These are phyloP conservation scores for Cyclophora albipunctata DNA, from an alignment of 2,888 invertebrate genomes.

Conservation along the genomic window DNA sequence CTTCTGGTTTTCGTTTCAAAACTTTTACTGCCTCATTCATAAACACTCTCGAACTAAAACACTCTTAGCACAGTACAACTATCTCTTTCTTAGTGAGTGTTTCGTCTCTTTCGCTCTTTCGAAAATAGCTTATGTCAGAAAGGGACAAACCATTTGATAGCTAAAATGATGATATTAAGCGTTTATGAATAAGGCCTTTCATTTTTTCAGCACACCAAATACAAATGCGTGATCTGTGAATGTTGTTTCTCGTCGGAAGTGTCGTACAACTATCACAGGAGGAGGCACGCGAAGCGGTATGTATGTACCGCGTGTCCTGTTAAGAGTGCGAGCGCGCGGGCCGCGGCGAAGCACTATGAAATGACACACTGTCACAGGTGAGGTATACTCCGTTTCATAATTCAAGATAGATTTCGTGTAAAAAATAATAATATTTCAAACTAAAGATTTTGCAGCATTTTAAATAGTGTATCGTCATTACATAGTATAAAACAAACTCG, in stretches of 20 bases:
- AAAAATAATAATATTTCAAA: not conserved
- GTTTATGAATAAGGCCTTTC: not conserved
- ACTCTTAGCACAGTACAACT: not conserved
- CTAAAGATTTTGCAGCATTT: not conserved
- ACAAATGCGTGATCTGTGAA: slow-evolving; percentile 41
- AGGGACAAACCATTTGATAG: too few relatives aligned
- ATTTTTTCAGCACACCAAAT: slow-evolving; percentile 26
- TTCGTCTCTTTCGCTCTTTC: not conserved
- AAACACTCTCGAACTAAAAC: not conserved
- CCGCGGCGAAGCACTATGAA: slow-evolving; percentile 34
- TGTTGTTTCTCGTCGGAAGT: slow-evolving; percentile 43
- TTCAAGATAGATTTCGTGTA: not conserved
- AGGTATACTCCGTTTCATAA: slow-evolving; percentile 8
- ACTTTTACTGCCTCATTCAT: too few relatives aligned
- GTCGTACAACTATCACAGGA: slow-evolving; percentile 47
- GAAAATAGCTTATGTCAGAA: too few relatives aligned
- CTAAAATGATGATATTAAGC: not conserved
- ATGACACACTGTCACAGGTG: slow-evolving; percentile 32
- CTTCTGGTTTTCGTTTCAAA: not conserved
- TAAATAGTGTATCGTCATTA: not conserved
- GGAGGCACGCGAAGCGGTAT: slow-evolving; percentile 39
- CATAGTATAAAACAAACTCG: not conserved
- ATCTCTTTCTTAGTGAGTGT: not conserved
- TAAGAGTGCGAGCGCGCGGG: slow-evolving; percentile 27
- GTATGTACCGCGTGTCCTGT: slow-evolving; percentile 35